Conservation (phyloP, 2,888 invertebrate species). For the Pelosia muscerda region DNA sequence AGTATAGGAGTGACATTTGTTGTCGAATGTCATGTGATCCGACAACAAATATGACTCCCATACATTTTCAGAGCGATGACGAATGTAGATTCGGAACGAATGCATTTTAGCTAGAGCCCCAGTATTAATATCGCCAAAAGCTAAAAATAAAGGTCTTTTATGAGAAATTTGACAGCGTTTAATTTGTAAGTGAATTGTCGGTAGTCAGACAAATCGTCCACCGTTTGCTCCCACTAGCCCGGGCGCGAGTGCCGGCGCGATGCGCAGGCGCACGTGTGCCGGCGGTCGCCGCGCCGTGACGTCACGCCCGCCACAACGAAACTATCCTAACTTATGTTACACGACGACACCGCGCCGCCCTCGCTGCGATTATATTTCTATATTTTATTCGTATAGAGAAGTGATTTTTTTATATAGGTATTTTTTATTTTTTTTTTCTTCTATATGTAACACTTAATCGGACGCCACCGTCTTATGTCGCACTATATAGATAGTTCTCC, state of each 20-base stretch:
- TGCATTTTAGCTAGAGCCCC: too few species aligned
- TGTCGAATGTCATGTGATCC: too few species aligned
- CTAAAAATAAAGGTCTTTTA: too few species aligned
- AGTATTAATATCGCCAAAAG: too few species aligned
- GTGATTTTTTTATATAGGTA: constrained; percentile 76
- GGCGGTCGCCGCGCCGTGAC: constrained; percentile 21
- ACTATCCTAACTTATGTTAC: constrained; percentile 70
- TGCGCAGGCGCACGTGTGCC: constrained; percentile 8
- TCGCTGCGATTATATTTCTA: constrained; percentile 69
- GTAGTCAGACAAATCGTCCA: background rate
- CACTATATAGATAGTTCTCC: constrained; percentile 68
- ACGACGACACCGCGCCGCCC: constrained; percentile 67
- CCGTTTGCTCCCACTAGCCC: too few species aligned
- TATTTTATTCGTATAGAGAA: constrained; percentile 76
- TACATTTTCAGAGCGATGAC: too few species aligned
- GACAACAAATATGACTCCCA: too few species aligned
- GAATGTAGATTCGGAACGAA: too few species aligned
- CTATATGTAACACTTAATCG: constrained; percentile 75
- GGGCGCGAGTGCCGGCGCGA: constrained; percentile 24
- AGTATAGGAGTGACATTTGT: too few species aligned
- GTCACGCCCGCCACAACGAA: constrained; percentile 36
- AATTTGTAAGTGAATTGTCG: background rate
- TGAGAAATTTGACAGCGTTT: too few species aligned
- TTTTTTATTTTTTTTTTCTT: constrained; percentile 73
- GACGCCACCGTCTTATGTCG: constrained; percentile 81